phyloP scores from a whole-genome alignment of 2,888 invertebrate species.

The Rosalia funebris region DNA sequence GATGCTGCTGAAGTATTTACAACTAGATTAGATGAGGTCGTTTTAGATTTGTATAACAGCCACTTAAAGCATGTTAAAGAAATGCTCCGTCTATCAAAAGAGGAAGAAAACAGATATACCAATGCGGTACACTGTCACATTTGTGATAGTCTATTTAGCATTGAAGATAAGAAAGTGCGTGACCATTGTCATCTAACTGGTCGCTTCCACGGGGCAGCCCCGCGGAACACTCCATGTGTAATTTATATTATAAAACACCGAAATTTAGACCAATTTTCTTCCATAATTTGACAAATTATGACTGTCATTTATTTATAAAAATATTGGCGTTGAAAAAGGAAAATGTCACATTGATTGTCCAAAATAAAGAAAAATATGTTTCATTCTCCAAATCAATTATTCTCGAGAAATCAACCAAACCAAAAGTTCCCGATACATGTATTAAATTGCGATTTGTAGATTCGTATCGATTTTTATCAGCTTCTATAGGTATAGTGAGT shows the following conservation, averaged over 20 bases:
- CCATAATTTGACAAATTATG: slow-evolving; percentile 5
- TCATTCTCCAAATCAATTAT: not conserved
- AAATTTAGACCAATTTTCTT: slow-evolving; percentile 13
- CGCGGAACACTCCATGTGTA: slow-evolving; percentile 7
- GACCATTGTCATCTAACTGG: slow-evolving; percentile 6
- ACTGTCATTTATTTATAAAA: slow-evolving; percentile 2
- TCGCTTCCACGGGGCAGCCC: not conserved
- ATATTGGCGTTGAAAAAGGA: not conserved
- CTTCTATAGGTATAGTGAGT: not conserved
- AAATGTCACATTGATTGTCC: not conserved
- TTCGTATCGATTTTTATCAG: not conserved
- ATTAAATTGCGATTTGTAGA: not conserved
- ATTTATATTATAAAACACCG: not conserved
- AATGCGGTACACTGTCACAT: not conserved
- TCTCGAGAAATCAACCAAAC: too few relatives aligned
- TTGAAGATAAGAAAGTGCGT: not conserved
- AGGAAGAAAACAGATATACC: not conserved
- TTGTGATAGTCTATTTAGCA: slow-evolving; percentile 1
- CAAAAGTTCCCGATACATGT: not conserved
- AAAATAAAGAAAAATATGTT: not conserved
- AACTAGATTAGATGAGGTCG: not conserved
- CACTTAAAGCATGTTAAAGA: not conserved
- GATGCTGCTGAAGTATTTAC: slow-evolving; percentile 9
- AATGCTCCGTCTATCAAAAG: not conserved
- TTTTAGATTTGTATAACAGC: not conserved